Evolutionary conservation across 2,888 invertebrate species (phyloP).

Genomic region (Hydraecia micacea): DNA sequence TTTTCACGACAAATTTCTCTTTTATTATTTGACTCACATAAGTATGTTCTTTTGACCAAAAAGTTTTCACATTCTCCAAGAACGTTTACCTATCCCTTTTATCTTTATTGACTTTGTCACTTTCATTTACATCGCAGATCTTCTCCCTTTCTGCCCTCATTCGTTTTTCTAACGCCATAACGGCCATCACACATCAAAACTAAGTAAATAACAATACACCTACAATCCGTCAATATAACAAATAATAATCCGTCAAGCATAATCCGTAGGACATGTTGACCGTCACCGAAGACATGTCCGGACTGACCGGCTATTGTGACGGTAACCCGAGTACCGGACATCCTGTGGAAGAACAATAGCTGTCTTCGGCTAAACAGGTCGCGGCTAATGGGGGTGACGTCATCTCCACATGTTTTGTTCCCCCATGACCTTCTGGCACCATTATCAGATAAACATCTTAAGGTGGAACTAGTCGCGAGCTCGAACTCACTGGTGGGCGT

Average conservation of each 20-base stretch:
- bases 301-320: constrained; percentile 57
- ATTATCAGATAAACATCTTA: constrained; percentile 42
- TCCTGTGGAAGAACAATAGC: constrained; percentile 63
- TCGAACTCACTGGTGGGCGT: too few relatives aligned
- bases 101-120: background rate
- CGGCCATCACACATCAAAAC: background rate
- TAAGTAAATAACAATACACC: background rate
- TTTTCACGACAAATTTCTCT: too few relatives aligned
- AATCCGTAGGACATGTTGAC: constrained; percentile 33
- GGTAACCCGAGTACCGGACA: constrained; percentile 62
- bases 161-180: background rate
- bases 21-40: background rate
- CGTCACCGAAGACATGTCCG: constrained; percentile 47
- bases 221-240: background rate
- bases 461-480: background rate
- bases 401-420: constrained; percentile 25
- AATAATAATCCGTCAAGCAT: constrained; percentile 5
- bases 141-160: background rate
- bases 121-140: background rate
- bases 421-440: constrained; percentile 24
- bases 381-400: constrained; percentile 61
- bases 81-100: background rate
- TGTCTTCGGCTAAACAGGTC: constrained; percentile 60
- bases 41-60: too few relatives aligned
- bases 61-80: background rate